Base-by-base conservation (phyloP, 2,888 invertebrate genomes). In the Didymodactylos carnosus region DNA sequence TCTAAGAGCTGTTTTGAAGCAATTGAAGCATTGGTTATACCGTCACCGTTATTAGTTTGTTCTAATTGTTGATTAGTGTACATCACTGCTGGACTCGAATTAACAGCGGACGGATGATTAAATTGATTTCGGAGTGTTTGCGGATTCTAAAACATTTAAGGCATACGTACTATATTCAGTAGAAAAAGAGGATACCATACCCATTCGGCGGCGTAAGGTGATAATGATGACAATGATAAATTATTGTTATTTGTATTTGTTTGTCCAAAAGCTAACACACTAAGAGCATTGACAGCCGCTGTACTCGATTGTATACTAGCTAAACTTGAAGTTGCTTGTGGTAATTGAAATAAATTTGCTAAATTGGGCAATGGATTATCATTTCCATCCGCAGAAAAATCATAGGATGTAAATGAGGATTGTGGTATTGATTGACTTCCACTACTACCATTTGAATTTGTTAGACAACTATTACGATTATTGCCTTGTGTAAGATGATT, bases 351-450 rank as follows among this genome's bases (percentile, higher is more conserved):
- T 35, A 71, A 35, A 71, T 23, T 71, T 16, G 71, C 71, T 35
- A 71, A 71, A 71, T 71, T 71, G 49, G 49, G 71, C 13, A 71
- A 71, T 29, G 43, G 46, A 69, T 69, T 46, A 49, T 62, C 39
- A 53, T 53, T 35, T 29, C 53, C 53, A 29, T 35, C 27, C 3
- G 53, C 27, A 6, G 35, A 7, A 53, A 29, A 27, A 29, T n/a
- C 25, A 23, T 14, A 11, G 25, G n/a, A 23, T n/a, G 43, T n/a
- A 43, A n/a, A 19, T 1, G n/a, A 43, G 7, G 43, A 43, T 14
- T 6, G 43, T 16, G 16, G 43, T 43, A n/a, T n/a, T n/a, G n/a
- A n/a, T n/a, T n/a, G n/a, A n/a, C n/a, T n/a, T n/a, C n/a, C n/a
- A n/a, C n/a, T n/a, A n/a, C n/a, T n/a, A n/a, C n/a, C n/a, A n/a